Evolutionary conservation across 2,888 invertebrate species (phyloP), one percentile per base, ranked within the genome.

Genomic region (Drosophila colorata): DNA sequence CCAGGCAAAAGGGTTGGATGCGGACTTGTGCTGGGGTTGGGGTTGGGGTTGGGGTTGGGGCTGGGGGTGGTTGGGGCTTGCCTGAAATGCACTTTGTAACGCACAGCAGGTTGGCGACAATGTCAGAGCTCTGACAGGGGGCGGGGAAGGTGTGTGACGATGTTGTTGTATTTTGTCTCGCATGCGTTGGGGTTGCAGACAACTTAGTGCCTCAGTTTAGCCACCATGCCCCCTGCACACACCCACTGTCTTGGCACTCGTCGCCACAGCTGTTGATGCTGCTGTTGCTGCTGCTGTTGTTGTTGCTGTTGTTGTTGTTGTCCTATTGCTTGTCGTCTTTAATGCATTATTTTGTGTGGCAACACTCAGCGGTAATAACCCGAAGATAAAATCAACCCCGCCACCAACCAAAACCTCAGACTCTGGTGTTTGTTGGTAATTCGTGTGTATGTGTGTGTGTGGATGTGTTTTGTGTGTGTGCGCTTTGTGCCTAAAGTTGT

Each of bases 311-410:
- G 79, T 1, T 59, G 37, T 59, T 64, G n/a, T 23, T 53, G 57
- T 70, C 53, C 61, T 69, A 16, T 64, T 58, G 52, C 63, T 66
- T 82, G 88, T 87, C 88, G 88, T 76, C 73, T 73, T 87, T 82
- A 88, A 88, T 84, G 83, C 83, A 84, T 84, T 84, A 84, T 84
- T 84, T 88, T 84, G 88, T 84, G 87, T 88, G 83, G 88, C 88
- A 86, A 88, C 83, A 83, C 83, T 83, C 83, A 88, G 86, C 88
- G 86, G 88, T 83, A 83, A 83, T 83, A 83, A 82, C 88, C 88
- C 71, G 66, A 82, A 88, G 83, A 86, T 83, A 88, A 86, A 88
- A 64, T 74, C 67, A 33, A 28, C 60, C 48, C 49, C 51, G 51
- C 6, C 13, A 37, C 16, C 23, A 14, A 14, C 4, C 13, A 18